Evolutionary conservation across 2,888 invertebrate genomes (phyloP).

Genomic region (Epinotia nisella): DNA sequence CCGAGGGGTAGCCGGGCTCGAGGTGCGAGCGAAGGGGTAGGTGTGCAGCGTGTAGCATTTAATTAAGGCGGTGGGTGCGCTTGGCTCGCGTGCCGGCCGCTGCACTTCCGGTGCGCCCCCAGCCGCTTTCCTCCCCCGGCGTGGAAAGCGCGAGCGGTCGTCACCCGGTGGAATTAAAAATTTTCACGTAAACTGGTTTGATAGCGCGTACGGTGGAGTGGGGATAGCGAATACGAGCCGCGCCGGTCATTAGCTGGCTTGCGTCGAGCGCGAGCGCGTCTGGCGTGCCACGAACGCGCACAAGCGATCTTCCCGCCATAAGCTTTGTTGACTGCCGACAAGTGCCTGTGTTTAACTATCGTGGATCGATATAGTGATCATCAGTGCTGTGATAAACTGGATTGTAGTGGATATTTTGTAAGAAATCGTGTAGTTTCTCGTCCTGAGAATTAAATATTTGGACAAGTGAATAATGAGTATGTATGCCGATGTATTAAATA

Average conservation of each 20-base stretch:
- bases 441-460: conserved; percentile 39
- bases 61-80: conserved; percentile 82
- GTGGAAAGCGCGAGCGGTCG: conserved; percentile 82
- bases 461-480: not conserved
- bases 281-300: conserved; percentile 50
- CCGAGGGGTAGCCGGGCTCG: conserved; percentile 44
- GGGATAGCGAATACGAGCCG: conserved; percentile 82
- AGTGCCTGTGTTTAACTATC: conserved; percentile 59
- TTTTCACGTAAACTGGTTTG: conserved; percentile 85
- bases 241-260: conserved; percentile 80
- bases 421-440: not conserved
- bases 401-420: conserved; percentile 18
- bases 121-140: conserved; percentile 78
- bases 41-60: conserved; percentile 77
- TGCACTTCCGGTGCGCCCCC: conserved; percentile 81
- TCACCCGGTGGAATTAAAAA: conserved; percentile 80
- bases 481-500: conserved; percentile 17
- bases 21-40: conserved; percentile 61
- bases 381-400: conserved; percentile 37
- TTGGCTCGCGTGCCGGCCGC: conserved; percentile 78
- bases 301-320: conserved; percentile 53
- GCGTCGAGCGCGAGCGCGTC: conserved; percentile 77
- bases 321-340: conserved; percentile 57
- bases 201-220: conserved; percentile 80
- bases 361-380: conserved; percentile 46